phyloP scores from a whole-genome alignment of 2,113 vertebrate genomes.

The Zosterops hypoxanthus region DNA sequence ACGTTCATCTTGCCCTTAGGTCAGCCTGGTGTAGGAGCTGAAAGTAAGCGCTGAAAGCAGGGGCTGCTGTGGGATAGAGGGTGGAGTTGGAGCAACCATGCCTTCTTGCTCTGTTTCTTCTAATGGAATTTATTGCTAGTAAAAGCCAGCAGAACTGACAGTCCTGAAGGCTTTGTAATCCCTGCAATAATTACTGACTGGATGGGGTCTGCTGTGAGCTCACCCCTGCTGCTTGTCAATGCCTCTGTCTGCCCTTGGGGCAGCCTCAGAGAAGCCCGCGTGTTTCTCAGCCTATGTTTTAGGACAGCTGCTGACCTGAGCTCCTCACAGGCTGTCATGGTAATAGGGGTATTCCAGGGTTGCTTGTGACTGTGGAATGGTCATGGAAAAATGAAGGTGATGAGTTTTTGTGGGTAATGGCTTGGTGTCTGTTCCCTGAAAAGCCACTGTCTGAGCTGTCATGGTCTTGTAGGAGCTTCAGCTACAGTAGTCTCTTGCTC shows the following conservation, averaged over 20 bases:
- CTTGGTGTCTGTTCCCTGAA: background rate
- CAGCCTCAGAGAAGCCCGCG: background rate
- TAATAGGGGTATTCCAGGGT: background rate
- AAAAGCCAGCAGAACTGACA: background rate
- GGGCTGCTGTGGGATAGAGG: background rate
- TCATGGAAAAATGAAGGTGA: background rate
- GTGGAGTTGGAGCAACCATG: background rate
- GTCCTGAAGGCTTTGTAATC: background rate
- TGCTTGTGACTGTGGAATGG: background rate
- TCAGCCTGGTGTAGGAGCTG: background rate
- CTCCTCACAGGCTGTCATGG: background rate
- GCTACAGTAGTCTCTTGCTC: background rate
- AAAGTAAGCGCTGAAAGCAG: rapidly evolving
- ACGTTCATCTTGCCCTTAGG: background rate
- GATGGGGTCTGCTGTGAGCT: background rate
- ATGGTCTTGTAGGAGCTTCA: background rate
- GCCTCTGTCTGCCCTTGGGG: background rate
- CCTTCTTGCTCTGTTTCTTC: constrained; percentile 10
- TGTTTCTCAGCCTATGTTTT: background rate
- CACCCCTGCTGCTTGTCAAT: background rate
- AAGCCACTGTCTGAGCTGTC: background rate
- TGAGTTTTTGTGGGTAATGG: background rate
- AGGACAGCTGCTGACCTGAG: background rate
- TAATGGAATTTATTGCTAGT: constrained; percentile 16
- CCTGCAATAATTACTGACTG: background rate